Evolutionary conservation across 2,888 invertebrate genomes (phyloP).

Genomic region (Ethmia dodecea): DNA sequence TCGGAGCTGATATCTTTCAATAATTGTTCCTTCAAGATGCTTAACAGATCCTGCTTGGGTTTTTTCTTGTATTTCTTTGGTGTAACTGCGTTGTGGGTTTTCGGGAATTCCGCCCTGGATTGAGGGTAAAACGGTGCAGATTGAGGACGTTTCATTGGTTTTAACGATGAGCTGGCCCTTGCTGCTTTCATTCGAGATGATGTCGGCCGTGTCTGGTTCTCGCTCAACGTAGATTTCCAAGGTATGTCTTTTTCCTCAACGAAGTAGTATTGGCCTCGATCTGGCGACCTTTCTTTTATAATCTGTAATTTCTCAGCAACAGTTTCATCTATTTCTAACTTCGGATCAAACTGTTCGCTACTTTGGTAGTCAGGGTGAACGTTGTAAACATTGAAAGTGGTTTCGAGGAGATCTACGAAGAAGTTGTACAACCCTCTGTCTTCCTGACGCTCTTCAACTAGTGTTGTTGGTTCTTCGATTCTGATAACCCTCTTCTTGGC

Average conservation of each 20-base stretch:
- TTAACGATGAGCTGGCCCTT: neutral
- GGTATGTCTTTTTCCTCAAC: too few relatives aligned
- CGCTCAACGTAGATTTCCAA: too few relatives aligned
- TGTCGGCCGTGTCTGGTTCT: neutral
- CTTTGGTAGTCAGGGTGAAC: constrained; percentile 7
- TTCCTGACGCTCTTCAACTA: constrained; percentile 17
- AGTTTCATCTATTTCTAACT: constrained; percentile 36
- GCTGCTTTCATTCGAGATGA: neutral
- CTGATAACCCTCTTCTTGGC: constrained; percentile 6
- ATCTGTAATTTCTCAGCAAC: constrained; percentile 31
- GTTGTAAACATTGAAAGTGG: constrained; percentile 41
- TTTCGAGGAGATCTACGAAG: constrained; percentile 49
- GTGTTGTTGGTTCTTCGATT: constrained; percentile 26
- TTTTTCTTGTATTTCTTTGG: constrained; percentile 18
- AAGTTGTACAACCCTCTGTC: constrained; percentile 43
- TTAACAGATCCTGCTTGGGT: constrained; percentile 34
- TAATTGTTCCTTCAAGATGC: constrained; percentile 41
- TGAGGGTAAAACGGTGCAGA: neutral
- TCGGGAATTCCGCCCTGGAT: too few relatives aligned
- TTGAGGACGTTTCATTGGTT: neutral
- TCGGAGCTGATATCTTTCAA: constrained; percentile 25
- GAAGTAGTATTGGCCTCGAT: neutral
- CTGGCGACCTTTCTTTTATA: neutral
- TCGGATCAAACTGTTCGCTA: constrained; percentile 20
- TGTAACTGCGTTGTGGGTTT: too few relatives aligned